Conservation (phyloP, 2,113 vertebrate genomes). For the Apteryx owenii region DNA sequence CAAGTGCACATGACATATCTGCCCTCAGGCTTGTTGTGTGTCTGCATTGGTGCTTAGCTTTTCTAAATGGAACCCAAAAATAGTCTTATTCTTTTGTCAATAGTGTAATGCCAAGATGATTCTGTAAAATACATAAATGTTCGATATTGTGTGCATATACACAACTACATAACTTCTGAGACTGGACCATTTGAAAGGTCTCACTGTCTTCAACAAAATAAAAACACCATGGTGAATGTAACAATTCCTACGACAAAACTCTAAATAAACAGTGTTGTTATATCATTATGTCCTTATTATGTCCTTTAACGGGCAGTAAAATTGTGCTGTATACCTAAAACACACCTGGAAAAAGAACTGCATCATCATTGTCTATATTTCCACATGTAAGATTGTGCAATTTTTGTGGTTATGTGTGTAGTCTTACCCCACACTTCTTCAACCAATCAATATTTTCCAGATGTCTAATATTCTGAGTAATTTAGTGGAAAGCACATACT, state of each 20-base stretch:
- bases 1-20: neutral
- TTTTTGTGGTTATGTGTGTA: neutral
- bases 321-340: neutral
- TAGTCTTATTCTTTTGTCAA: neutral
- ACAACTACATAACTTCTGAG: neutral
- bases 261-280: neutral
- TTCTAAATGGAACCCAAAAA: neutral
- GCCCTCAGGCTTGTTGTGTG: neutral
- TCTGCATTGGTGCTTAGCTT: neutral
- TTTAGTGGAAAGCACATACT: conserved; percentile 7
- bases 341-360: neutral
- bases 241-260: neutral
- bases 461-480: neutral
- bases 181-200: neutral
- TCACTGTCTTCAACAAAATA: neutral
- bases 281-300: neutral
- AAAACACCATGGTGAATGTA: neutral
- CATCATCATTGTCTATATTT: neutral
- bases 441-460: conserved; percentile 30
- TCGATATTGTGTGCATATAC: neutral
- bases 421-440: neutral
- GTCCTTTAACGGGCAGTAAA: neutral
- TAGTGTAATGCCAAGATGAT: neutral
- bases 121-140: neutral
- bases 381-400: neutral